Base-by-base conservation (phyloP, 2,888 invertebrate species). In the Melanostoma mellinum region DNA sequence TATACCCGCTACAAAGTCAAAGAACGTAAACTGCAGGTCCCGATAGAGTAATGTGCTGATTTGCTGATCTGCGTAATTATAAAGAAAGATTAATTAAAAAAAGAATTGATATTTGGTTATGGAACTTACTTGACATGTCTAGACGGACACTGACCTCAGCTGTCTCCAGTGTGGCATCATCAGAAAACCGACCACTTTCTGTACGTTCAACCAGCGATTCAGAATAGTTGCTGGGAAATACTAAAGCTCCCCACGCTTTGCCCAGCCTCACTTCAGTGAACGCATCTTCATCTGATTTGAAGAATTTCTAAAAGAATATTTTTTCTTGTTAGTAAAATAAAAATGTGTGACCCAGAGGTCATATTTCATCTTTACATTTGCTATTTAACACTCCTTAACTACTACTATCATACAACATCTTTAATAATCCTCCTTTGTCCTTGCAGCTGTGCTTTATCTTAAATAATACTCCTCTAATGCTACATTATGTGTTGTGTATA, bases 81-180 rank as follows among this genome's bases (percentile, higher is more conserved):
- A 50, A 6, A 60, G 44, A 53, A 40, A 58, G 8, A 46, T 58
- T 61, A n/a, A 35, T 20, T 46, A 36, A 20, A 20, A 20, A 20
- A 20, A 20, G 20, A 20, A 20, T 20, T 4, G 55, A 46, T 8
- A 42, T 10, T 0, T 9, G 5, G 36, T 61, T 9, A 4, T 35
- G 48, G 36, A 6, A 90, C 93, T 92, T 91, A 97, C 97, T 97
- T 86, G 97, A 96, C 92, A 96, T 95, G 87, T 97, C 97, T 92
- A 97, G 93, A 87, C 94, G 93, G 0, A 97, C 93, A 73, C 93
- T 92, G 78, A 97, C 93, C 4, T 95, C 94, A 0, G 97, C 94
- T 63, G 91, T 91, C 33, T 92, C 91, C 1, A 96, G 87, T 3
- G 94, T 93, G 78, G 91, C 92, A n/a, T 92, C 90, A 36, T 93